Evolutionary conservation across 2,113 vertebrate genomes (phyloP).

Genomic region (Scomber colias): DNA sequence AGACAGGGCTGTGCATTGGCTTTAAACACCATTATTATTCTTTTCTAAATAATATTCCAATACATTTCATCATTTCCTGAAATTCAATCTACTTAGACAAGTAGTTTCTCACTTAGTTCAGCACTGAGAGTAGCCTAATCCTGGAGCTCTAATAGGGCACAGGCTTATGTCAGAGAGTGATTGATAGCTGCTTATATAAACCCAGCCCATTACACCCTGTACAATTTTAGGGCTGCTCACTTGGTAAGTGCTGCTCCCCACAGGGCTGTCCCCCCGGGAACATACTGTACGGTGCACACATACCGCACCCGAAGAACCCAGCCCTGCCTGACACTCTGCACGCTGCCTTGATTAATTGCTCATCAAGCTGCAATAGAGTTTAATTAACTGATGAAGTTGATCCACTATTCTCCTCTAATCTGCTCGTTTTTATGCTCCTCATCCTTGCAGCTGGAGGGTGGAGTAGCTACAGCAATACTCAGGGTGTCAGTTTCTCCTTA

Average conservation of each 20-base stretch:
- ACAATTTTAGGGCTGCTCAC: slow-evolving; percentile 66
- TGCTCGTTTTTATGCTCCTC: slow-evolving; percentile 63
- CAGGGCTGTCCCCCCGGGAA: slow-evolving; percentile 56
- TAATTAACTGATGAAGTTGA: slow-evolving; percentile 86
- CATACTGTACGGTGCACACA: slow-evolving; percentile 51
- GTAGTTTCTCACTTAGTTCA: slow-evolving; percentile 47
- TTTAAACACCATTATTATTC: slow-evolving; percentile 41
- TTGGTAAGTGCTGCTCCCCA: slow-evolving; percentile 65
- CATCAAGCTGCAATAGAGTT: slow-evolving; percentile 85
- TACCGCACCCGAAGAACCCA: slow-evolving; percentile 69
- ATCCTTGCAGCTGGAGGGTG: slow-evolving; percentile 76
- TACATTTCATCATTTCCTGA: slow-evolving; percentile 43
- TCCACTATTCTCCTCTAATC: slow-evolving; percentile 79
- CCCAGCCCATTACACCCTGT: slow-evolving; percentile 64
- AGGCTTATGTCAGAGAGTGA: slow-evolving; percentile 77
- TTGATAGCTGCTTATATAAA: slow-evolving; percentile 80
- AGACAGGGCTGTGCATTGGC: slow-evolving; percentile 8
- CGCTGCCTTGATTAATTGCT: slow-evolving; percentile 86
- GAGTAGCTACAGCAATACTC: slow-evolving; percentile 65
- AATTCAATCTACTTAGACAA: slow-evolving; percentile 54
- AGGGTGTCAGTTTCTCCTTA: slow-evolving; percentile 66
- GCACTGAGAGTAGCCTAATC: slow-evolving; percentile 65
- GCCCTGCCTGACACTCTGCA: slow-evolving; percentile 74
- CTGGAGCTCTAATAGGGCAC: slow-evolving; percentile 66
- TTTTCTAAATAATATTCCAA: slow-evolving; percentile 44